These are phyloP conservation scores for Drosophila ironensis DNA, from an alignment of 1,140 invertebrate species.

Conservation along the genomic window DNA sequence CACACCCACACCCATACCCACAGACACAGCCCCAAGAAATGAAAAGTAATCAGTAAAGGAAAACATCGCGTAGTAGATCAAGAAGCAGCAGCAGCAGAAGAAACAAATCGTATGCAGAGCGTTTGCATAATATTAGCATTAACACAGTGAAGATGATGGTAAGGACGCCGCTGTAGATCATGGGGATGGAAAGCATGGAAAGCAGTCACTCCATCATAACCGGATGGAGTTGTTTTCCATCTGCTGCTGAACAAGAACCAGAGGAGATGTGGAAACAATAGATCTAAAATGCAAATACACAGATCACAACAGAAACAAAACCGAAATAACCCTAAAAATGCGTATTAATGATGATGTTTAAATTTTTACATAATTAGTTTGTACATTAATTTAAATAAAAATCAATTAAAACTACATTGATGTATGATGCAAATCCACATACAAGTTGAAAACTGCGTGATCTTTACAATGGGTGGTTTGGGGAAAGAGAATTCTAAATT, in stretches of 20 bases:
- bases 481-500: not conserved
- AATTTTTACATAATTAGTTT: slow-evolving; percentile 80
- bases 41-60: slow-evolving; percentile 18
- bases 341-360: slow-evolving; percentile 75
- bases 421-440: slow-evolving; percentile 30
- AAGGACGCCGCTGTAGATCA: slow-evolving; percentile 21
- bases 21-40: slow-evolving; percentile 21
- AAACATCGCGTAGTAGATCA: slow-evolving; percentile 17
- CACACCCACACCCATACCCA: slow-evolving; percentile 5
- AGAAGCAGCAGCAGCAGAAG: slow-evolving; percentile 36
- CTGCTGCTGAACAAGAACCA: slow-evolving; percentile 1
- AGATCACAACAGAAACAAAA: slow-evolving; percentile 27
- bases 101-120: slow-evolving; percentile 55
- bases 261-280: no score
- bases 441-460: not conserved
- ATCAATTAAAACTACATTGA: slow-evolving; percentile 69
- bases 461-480: not conserved
- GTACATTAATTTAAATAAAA: slow-evolving; percentile 80
- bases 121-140: slow-evolving; percentile 64
- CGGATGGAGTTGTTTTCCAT: slow-evolving; percentile 43
- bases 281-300: slow-evolving; percentile 44
- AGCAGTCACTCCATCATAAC: slow-evolving; percentile 23
- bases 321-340: slow-evolving; percentile 61
- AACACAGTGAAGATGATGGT: slow-evolving; percentile 21
- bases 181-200: slow-evolving; percentile 38